Percentiles rank a stretch among this genome's conserved stretches.
These are phyloP conservation scores for Darevskia nairensis DNA, from an alignment of 2,797 vertebrate species.

Conservation along the genomic window DNA sequence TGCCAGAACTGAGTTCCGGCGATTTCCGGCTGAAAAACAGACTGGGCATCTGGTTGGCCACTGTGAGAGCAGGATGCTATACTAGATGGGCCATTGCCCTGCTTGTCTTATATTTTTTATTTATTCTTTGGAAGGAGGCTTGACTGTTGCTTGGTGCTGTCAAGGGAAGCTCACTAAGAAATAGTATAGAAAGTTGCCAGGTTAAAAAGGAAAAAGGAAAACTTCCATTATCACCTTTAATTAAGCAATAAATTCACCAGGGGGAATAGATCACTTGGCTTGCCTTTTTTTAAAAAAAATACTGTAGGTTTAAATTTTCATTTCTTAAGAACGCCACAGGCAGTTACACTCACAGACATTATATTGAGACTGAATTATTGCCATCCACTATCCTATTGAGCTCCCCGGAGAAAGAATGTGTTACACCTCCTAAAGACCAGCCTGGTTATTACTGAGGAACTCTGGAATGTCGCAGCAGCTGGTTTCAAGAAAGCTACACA, in stretches of 20 bases:
- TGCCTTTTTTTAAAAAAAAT: background rate
- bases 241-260: constrained; percentile 45
- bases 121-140: background rate
- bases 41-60: too few relatives aligned
- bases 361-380: fast-evolving
- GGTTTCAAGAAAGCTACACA: background rate
- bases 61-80: too few relatives aligned
- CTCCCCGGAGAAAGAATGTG: background rate
- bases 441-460: background rate
- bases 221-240: constrained; percentile 34
- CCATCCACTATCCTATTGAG: background rate
- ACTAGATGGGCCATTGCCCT: too few relatives aligned
- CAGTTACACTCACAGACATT: background rate
- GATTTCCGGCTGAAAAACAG: too few relatives aligned
- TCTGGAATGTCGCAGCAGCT: fast-evolving
- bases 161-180: constrained; percentile 4
- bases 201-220: background rate
- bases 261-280: background rate
- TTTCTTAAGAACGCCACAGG: constrained; percentile 20
- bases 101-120: too few relatives aligned
- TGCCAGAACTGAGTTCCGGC: too few relatives aligned
- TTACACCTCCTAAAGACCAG: background rate
- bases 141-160: constrained; percentile 35
- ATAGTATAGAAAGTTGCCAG: background rate
- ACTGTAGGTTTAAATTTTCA: constrained; percentile 22